Percentiles rank a stretch among this genome's conserved stretches.
Evolutionary conservation across 2,888 invertebrate species (phyloP).

Genomic region (Keiferia lycopersicella): DNA sequence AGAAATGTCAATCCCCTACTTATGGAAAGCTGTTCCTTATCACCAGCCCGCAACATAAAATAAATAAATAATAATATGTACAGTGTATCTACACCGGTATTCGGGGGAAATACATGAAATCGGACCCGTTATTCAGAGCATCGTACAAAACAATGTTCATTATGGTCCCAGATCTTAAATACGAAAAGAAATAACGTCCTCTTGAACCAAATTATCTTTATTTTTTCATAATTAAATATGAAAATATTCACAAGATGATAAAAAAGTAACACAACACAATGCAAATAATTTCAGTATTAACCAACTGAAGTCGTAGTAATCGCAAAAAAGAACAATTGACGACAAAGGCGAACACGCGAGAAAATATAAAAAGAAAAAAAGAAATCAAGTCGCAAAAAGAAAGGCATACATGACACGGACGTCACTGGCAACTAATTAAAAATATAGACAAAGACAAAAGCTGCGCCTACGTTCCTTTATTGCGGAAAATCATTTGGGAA

Average conservation of each 20-base stretch:
- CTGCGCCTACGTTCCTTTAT: constrained; percentile 68
- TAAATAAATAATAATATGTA: no score
- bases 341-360: constrained; percentile 23
- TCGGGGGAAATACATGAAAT: no score
- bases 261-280: neutral
- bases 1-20: no score
- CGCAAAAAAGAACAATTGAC: constrained; percentile 22
- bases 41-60: no score
- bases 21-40: no score
- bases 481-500: constrained; percentile 72
- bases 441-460: constrained; percentile 59
- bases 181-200: no score
- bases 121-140: no score
- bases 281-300: neutral
- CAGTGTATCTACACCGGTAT: no score
- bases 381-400: constrained; percentile 16
- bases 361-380: constrained; percentile 23
- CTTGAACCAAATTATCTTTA: no score
- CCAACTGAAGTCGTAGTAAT: constrained; percentile 11
- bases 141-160: no score
- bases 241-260: neutral
- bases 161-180: no score
- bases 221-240: no score
- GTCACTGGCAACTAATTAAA: constrained; percentile 56
- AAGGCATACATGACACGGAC: constrained; percentile 33